Evolutionary conservation across 2,113 vertebrate genomes (phyloP).

Genomic region (Lucifuga dentata): DNA sequence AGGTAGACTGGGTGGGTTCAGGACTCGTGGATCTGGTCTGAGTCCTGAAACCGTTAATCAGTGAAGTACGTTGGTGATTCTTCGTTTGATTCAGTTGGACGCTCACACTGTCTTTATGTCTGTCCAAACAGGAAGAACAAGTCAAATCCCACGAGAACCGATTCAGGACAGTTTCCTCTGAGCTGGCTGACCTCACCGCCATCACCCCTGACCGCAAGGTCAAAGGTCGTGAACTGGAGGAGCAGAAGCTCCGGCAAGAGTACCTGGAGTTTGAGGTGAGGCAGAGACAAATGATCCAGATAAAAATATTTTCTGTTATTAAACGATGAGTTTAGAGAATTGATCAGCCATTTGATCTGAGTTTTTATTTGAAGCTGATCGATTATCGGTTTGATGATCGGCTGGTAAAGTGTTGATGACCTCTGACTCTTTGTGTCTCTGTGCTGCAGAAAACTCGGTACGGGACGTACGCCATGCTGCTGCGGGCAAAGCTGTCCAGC

Average conservation of each 20-base stretch:
- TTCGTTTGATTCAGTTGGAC: too few species aligned
- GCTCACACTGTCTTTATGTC: too few species aligned
- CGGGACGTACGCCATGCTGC: slow-evolving; percentile 91
- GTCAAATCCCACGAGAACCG: slow-evolving; percentile 91
- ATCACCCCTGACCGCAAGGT: slow-evolving; percentile 85
- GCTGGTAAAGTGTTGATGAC: too few species aligned
- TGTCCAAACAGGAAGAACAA: slow-evolving; percentile 89
- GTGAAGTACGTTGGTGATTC: too few species aligned
- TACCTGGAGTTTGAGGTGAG: slow-evolving; percentile 98
- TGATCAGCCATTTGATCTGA: too few species aligned
- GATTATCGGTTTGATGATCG: too few species aligned
- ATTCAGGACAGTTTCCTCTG: slow-evolving; percentile 88
- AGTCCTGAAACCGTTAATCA: too few species aligned
- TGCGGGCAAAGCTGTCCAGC: slow-evolving; percentile 89
- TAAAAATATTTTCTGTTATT: too few species aligned
- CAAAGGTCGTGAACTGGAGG: slow-evolving; percentile 92
- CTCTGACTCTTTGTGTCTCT: background rate
- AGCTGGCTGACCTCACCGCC: slow-evolving; percentile 87
- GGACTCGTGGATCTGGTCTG: too few species aligned
- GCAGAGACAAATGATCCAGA: too few species aligned
- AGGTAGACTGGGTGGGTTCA: slow-evolving; percentile 78
- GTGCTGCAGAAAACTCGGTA: slow-evolving; percentile 92
- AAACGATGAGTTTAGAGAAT: too few species aligned
- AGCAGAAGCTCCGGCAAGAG: slow-evolving; percentile 91
- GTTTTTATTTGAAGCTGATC: too few species aligned